Base-by-base conservation (phyloP, 2,113 vertebrate genomes). In the Aspiorhynchus laticeps region DNA sequence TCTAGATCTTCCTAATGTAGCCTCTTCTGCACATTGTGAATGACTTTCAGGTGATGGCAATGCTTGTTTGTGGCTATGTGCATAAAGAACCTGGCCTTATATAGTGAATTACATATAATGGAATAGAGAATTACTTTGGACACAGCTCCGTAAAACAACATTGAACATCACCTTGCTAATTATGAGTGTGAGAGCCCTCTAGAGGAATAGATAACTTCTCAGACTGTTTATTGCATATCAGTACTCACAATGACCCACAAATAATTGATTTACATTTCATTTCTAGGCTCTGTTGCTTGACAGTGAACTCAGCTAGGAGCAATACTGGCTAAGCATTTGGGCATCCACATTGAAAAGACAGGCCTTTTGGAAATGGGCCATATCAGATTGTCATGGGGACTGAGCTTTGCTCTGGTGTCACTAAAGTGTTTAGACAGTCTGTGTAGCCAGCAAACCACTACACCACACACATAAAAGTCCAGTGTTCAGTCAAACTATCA, bases 341-440 rank as follows among this genome's bases (percentile, higher is more conserved):
- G n/a, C 14, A 12, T 76, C 41, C n/a, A 48, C 12, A 28, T 24
- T 48, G 74, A 48, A 77, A 48, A 77, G 74, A 15, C 75, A 48
- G 41, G 15, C n/a, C 75, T 77, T 77, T 31, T 46, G 41, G 26
- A 77, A 77, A 77, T 38, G 31, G n/a, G 75, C 26, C 75, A 77
- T 51, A 77, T 77, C 43, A 77, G 75, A 77, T 77, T 77, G 46
- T 19, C 75, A 77, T 77, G 75, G 75, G 41, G n/a, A 51, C 75
- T 48, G 75, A 77, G 43, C 75, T 77, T 77, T 51, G 75, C 75
- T 77, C 75, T 77, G 26, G 26, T 51, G 43, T 28, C 43, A 51
- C 12, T 77, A 77, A 76, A 77, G 74, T 77, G 74, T 77, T 77
- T 48, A 51, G n/a, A 48, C 74, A 46, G 43, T 48, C 74, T 51